Conservation (phyloP, 2,888 invertebrate genomes). For the Dugesia japonica region DNA sequence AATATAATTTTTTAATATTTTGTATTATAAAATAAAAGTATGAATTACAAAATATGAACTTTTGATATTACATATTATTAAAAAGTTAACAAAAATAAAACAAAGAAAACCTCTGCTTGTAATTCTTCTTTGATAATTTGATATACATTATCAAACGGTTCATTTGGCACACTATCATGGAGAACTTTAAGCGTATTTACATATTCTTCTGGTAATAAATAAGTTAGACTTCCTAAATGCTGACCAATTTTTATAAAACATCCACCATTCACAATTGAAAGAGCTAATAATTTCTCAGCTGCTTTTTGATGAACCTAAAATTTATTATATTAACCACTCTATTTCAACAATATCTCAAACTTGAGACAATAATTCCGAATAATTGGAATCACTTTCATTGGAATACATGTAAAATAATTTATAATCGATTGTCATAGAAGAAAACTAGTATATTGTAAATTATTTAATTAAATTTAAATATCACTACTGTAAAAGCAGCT, state of each 20-base stretch:
- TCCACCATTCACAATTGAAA: slow-evolving; percentile 62
- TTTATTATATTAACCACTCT: background rate
- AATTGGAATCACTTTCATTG: slow-evolving; percentile 27
- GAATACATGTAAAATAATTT: background rate
- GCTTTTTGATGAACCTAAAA: background rate
- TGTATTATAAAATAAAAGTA: no score
- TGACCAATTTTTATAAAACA: slow-evolving; percentile 91
- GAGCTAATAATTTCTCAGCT: background rate
- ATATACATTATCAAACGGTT: slow-evolving; percentile 58
- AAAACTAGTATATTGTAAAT: background rate
- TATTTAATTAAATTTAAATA: background rate
- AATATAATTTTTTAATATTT: no score
- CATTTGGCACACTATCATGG: slow-evolving; percentile 76
- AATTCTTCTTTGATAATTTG: slow-evolving; percentile 1
- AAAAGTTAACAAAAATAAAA: no score
- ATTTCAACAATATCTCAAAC: background rate
- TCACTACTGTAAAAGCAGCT: background rate
- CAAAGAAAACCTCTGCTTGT: background rate
- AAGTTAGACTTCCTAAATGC: slow-evolving; percentile 84
- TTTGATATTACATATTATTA: no score
- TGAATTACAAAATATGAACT: no score
- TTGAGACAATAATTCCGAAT: slow-evolving; percentile 38
- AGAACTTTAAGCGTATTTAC: slow-evolving; percentile 73
- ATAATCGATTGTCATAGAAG: background rate
- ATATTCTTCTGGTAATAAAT: slow-evolving; percentile 78